Conservation (phyloP, 2,888 invertebrate species). For the Yponomeuta sedellus region DNA sequence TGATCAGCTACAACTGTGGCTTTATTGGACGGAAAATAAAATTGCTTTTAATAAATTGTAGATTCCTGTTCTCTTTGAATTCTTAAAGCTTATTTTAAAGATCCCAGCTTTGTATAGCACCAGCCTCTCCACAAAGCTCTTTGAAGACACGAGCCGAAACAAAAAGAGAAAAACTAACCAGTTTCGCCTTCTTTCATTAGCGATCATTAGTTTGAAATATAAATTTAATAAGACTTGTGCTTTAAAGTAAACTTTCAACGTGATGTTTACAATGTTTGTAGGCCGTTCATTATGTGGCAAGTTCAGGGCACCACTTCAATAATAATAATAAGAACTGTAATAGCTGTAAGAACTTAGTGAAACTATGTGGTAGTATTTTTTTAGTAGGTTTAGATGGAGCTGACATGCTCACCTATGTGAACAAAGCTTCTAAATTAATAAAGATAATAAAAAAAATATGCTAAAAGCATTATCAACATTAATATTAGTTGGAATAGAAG, state of each 20-base stretch:
- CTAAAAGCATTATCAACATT: no score
- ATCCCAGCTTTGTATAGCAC: not conserved
- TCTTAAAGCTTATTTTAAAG: not conserved
- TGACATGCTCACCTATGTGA: no score
- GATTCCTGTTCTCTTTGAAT: not conserved
- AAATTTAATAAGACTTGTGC: conserved; percentile 44
- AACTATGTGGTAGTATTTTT: no score
- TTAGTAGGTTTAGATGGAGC: no score
- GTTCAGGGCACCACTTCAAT: no score
- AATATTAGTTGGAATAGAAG: no score
- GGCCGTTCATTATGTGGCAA: not conserved
- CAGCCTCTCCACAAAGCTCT: not conserved
- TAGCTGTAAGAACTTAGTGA: no score
- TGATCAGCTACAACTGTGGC: not conserved
- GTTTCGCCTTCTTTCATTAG: conserved; percentile 65
- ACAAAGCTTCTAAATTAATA: no score
- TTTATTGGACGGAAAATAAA: not conserved
- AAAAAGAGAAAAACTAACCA: conserved; percentile 34
- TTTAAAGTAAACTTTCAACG: conserved; percentile 39
- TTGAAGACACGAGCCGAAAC: not conserved
- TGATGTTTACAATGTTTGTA: conserved; percentile 8
- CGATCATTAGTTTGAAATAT: conserved; percentile 67
- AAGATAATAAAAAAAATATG: no score
- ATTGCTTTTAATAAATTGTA: not conserved
- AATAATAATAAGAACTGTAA: no score